A percentile compares a stretch with the other conserved stretches of the same genome.
Evolutionary conservation across 1,140 invertebrate species (phyloP).

Genomic region (Drosophila elegans): DNA sequence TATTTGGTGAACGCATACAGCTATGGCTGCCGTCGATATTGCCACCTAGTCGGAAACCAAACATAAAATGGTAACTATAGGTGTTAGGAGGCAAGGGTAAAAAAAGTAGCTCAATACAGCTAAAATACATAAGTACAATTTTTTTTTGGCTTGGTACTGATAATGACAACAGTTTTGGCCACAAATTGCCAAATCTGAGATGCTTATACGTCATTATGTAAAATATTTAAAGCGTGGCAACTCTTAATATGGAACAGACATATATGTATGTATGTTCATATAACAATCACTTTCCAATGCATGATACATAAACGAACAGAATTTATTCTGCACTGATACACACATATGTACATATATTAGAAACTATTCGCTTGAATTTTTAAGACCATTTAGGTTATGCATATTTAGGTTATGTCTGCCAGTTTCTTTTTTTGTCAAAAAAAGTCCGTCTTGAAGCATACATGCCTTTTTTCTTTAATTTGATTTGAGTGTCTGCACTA

Average conservation of each 20-base stretch:
- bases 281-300: conserved; percentile 22
- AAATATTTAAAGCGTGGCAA: conserved; percentile 64
- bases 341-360: background rate
- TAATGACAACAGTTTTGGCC: background rate
- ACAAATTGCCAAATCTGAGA: background rate
- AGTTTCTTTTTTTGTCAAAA: background rate
- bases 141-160: background rate
- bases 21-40: conserved; percentile 39
- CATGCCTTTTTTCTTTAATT: background rate
- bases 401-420: conserved; percentile 12
- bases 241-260: conserved; percentile 25
- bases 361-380: background rate
- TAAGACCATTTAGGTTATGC: conserved; percentile 13
- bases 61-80: background rate
- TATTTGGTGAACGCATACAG: conserved; percentile 50
- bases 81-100: background rate
- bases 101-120: background rate
- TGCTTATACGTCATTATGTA: conserved; percentile 51
- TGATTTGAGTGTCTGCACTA: background rate
- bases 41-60: conserved; percentile 52
- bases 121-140: too few relatives aligned
- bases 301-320: conserved; percentile 14
- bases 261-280: conserved; percentile 3
- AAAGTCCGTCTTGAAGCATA: background rate
- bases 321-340: conserved; percentile 2